phyloP scores from a whole-genome alignment of 2,113 vertebrate genomes.

The Pangasianodon gigas region DNA sequence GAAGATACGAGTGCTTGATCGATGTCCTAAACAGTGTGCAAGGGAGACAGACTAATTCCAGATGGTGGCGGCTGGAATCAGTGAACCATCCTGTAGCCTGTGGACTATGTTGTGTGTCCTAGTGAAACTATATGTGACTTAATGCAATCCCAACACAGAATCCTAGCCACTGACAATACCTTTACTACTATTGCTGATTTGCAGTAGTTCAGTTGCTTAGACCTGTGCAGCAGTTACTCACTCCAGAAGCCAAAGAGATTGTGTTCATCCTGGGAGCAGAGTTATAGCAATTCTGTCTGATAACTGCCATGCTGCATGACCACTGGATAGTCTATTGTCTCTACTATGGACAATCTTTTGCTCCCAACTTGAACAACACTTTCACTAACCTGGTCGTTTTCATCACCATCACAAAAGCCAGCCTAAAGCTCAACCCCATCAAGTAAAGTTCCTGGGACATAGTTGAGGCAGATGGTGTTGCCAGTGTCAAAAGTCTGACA shows the following conservation, averaged over 20 bases:
- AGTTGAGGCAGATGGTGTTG: neutral
- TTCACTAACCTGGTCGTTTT: neutral
- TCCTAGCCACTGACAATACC: neutral
- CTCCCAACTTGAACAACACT: too few species aligned
- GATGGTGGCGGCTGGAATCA: neutral
- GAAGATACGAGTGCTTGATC: neutral
- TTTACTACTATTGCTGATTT: neutral
- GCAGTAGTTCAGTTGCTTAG: neutral
- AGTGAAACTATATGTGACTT: too few species aligned
- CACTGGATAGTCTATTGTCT: neutral
- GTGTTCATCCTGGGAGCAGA: neutral
- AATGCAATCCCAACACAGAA: neutral
- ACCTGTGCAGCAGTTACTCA: neutral
- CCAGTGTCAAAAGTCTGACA: neutral
- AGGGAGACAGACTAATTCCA: neutral
- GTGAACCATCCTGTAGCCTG: neutral
- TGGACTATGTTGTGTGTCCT: too few species aligned
- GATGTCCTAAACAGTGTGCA: neutral
- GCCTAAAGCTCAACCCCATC: neutral
- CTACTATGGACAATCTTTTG: neutral
- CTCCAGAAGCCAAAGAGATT: neutral
- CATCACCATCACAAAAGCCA: neutral
- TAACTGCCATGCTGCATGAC: neutral
- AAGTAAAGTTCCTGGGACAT: neutral
- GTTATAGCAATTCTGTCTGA: neutral